Conservation (phyloP, 2,113 vertebrate genomes). For the Isichthys henryi region DNA sequence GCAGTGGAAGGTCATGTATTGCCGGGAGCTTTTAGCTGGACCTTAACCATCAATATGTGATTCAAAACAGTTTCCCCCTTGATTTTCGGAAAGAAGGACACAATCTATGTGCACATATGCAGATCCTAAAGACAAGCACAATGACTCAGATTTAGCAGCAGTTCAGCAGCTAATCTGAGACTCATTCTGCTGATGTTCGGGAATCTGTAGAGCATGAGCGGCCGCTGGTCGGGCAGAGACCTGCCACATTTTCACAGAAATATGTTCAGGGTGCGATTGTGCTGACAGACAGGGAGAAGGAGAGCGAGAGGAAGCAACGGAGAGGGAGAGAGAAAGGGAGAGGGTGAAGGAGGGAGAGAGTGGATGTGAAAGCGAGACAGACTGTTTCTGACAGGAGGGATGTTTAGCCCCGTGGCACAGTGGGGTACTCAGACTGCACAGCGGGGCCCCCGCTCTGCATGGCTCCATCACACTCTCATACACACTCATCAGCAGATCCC, state of each 20-base stretch:
- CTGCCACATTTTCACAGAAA: not conserved
- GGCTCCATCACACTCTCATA: not conserved
- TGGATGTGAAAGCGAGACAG: not conserved
- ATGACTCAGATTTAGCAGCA: not conserved
- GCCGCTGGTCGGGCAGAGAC: not conserved
- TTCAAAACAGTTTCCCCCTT: not conserved
- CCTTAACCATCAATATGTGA: not conserved
- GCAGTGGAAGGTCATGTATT: not conserved
- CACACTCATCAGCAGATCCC: not conserved
- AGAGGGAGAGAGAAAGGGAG: not conserved
- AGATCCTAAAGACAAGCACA: not conserved
- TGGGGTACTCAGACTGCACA: not conserved
- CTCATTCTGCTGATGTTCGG: not conserved
- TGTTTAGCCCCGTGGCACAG: constrained; percentile 1
- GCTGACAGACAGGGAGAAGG: not conserved
- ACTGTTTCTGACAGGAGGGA: constrained; percentile 1
- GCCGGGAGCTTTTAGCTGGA: not conserved
- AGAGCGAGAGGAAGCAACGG: not conserved
- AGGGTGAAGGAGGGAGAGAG: not conserved
- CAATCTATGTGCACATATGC: not conserved
- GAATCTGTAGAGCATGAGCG: not conserved
- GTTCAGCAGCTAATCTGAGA: not conserved
- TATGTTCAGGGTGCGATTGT: not conserved
- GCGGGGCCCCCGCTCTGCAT: not conserved
- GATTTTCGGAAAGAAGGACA: not conserved